phyloP scores from a whole-genome alignment of 2,113 vertebrate genomes.

The Xiphophorus hellerii region DNA sequence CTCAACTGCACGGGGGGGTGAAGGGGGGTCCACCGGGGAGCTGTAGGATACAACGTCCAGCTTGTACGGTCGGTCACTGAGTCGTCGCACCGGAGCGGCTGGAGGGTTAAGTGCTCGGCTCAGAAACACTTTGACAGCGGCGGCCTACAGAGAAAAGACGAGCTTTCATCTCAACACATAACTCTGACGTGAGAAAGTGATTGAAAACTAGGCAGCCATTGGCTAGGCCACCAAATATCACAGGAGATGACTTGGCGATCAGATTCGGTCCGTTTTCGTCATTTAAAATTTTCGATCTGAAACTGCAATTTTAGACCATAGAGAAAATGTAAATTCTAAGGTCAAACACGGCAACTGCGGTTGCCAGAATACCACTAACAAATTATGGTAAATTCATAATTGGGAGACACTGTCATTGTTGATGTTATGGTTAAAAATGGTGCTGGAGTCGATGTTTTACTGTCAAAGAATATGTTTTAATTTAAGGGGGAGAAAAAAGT shows the following conservation, averaged over 20 bases:
- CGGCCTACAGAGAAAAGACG: conserved; percentile 21
- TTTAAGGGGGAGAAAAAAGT: no score
- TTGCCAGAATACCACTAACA: no score
- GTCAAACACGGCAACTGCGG: no score
- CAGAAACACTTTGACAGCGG: conserved; percentile 34
- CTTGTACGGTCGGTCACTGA: conserved; percentile 45
- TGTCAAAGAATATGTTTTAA: no score
- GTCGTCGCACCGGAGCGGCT: conserved; percentile 31
- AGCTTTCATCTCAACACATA: conserved; percentile 11
- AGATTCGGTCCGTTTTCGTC: no score
- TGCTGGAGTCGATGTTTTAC: no score
- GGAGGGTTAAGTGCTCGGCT: conserved; percentile 27
- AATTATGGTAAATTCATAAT: no score
- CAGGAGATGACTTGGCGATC: not conserved
- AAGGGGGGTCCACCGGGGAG: conserved; percentile 20
- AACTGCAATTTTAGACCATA: no score
- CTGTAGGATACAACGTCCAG: conserved; percentile 29
- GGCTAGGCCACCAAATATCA: not conserved
- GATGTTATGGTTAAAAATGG: no score
- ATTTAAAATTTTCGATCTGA: no score
- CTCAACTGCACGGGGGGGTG: not conserved
- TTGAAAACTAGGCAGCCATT: conserved; percentile 1
- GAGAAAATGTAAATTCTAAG: no score
- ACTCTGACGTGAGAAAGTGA: conserved; percentile 4
- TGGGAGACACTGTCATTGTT: no score